Percentiles rank a stretch among this genome's conserved stretches.
These are phyloP conservation scores for Heterodera carotae DNA, from an alignment of 1,140 invertebrate genomes.

Conservation along the genomic window DNA sequence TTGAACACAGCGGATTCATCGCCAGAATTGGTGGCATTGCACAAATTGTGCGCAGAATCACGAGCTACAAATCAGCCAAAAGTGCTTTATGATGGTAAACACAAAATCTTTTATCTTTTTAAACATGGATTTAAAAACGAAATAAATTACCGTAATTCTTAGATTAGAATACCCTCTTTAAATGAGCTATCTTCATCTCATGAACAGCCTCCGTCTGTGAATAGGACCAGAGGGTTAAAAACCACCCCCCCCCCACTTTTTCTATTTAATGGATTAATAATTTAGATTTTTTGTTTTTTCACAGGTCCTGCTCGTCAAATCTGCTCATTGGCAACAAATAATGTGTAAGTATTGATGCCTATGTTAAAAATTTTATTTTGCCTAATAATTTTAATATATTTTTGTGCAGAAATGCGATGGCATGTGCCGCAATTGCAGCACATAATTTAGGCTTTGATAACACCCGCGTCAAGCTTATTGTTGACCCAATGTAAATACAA, in stretches of 20 bases:
- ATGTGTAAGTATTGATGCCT: constrained; percentile 65
- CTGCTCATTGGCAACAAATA: constrained; percentile 72
- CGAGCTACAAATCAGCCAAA: constrained; percentile 57
- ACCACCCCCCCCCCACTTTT: too few species aligned
- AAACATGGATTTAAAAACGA: too few species aligned
- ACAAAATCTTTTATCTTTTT: too few species aligned
- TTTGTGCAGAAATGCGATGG: constrained; percentile 67
- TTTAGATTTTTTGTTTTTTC: neutral
- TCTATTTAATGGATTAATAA: too few species aligned
- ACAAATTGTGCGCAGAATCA: constrained; percentile 67
- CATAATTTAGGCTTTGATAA: constrained; percentile 72
- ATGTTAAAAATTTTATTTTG: constrained; percentile 58
- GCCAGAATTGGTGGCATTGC: constrained; percentile 62
- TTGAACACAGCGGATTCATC: constrained; percentile 21
- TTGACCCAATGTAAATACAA: constrained; percentile 69
- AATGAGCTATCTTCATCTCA: too few species aligned
- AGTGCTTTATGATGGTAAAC: constrained; percentile 70
- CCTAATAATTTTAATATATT: constrained; percentile 40
- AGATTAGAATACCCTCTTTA: too few species aligned
- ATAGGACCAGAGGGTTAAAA: too few species aligned
- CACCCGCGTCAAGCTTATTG: constrained; percentile 69
- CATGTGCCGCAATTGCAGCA: constrained; percentile 71
- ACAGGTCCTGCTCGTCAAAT: constrained; percentile 70
- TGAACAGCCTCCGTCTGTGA: too few species aligned
- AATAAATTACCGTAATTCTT: too few species aligned